Conservation (phyloP, 2,113 vertebrate species). For the Strix aluco region DNA sequence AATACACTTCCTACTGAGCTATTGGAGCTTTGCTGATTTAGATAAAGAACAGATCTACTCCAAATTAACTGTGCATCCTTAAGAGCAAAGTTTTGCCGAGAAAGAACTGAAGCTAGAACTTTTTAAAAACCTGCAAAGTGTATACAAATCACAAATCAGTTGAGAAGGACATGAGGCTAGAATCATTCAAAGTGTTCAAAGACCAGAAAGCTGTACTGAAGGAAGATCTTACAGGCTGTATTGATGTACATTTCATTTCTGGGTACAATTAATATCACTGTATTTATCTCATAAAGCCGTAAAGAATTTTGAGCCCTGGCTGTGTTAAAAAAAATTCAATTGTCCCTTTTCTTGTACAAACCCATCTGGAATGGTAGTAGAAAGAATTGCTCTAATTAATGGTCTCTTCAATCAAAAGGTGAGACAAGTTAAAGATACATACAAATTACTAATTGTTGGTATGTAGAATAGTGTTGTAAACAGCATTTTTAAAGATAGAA, state of each 20-base stretch:
- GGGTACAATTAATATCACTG: not conserved
- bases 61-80: not conserved
- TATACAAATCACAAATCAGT: not conserved
- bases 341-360: not conserved
- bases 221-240: not conserved
- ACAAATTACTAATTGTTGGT: not conserved
- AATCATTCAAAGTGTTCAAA: not conserved
- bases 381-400: not conserved
- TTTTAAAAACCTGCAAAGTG: not conserved
- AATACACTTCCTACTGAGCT: not conserved
- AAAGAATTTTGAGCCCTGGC: not conserved
- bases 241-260: not conserved
- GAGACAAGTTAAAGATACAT: not conserved
- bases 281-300: not conserved
- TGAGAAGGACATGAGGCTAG: not conserved
- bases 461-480: not conserved
- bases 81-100: conserved; percentile 5
- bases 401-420: not conserved
- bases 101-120: not conserved
- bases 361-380: not conserved
- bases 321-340: not conserved
- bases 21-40: not conserved
- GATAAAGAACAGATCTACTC: not conserved
- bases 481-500: not conserved
- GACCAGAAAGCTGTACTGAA: not conserved